phyloP scores from a whole-genome alignment of 2,113 vertebrate species.

The Aplodontia rufa region DNA sequence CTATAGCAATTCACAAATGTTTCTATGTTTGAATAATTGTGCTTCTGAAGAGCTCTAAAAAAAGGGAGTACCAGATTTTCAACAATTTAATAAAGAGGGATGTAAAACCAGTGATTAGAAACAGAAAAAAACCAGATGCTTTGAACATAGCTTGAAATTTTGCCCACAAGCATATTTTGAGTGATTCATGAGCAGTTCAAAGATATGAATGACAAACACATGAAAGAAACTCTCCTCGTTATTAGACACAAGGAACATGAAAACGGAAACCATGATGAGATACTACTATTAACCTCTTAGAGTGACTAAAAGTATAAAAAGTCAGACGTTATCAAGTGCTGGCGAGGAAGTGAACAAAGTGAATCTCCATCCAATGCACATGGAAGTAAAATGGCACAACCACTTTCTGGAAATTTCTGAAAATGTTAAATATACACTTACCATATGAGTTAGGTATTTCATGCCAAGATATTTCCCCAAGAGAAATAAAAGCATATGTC shows the following conservation, averaged over 20 bases:
- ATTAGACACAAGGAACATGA: background rate
- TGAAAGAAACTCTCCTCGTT: background rate
- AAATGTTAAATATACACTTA: conserved; percentile 19
- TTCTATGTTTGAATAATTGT: background rate
- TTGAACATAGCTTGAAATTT: background rate
- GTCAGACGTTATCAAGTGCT: conserved; percentile 17
- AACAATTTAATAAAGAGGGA: background rate
- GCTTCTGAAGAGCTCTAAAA: background rate
- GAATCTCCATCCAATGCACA: background rate
- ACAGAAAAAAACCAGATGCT: background rate
- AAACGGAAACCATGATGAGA: background rate
- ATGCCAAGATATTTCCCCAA: conserved; percentile 35
- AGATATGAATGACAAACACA: background rate
- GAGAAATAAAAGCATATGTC: conserved; percentile 41
- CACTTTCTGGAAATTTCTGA: background rate
- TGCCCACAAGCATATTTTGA: background rate
- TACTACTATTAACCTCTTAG: background rate
- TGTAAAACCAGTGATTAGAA: background rate
- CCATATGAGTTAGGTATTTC: conserved; percentile 30
- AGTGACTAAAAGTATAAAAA: conserved; percentile 13
- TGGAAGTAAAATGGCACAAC: background rate
- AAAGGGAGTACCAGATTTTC: background rate
- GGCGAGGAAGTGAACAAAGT: background rate
- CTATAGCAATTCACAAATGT: background rate
- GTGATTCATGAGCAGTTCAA: background rate